phyloP scores from a whole-genome alignment of 2,797 vertebrate species.

The Sciurus vulgaris region DNA sequence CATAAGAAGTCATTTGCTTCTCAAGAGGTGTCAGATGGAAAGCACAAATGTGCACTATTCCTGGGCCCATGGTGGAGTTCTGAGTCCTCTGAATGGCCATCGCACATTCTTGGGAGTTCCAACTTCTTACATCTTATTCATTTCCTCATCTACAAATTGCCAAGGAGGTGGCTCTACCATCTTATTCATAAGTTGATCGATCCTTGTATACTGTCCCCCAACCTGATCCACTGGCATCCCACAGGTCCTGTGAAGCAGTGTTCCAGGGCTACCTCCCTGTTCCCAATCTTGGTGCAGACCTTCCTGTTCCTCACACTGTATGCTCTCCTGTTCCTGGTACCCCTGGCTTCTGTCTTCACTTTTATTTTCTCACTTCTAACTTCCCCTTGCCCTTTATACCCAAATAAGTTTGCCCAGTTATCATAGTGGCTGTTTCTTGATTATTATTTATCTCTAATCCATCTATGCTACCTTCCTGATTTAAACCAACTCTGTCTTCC shows the following conservation, averaged over 20 bases:
- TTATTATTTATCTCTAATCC: neutral
- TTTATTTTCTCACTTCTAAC: neutral
- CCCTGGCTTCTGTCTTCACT: neutral
- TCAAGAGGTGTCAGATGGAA: neutral
- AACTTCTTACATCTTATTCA: neutral
- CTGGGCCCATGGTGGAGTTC: neutral
- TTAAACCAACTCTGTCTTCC: neutral
- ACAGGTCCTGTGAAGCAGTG: accelerated
- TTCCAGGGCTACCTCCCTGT: neutral
- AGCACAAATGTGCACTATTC: too few relatives aligned
- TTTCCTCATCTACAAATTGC: neutral
- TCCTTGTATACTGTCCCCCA: accelerated
- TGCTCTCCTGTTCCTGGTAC: neutral
- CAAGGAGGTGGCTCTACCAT: neutral
- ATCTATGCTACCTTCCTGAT: neutral
- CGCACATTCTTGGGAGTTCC: neutral
- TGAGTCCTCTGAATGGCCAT: neutral
- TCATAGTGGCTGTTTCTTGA: neutral
- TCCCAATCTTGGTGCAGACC: neutral
- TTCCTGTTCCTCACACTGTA: neutral
- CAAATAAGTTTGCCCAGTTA: neutral
- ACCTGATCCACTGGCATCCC: too few relatives aligned
- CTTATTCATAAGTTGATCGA: too few relatives aligned
- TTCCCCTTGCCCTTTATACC: neutral
- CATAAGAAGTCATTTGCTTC: neutral